phyloP scores from a whole-genome alignment of 2,888 invertebrate species.

The Horisme vitalbata region DNA sequence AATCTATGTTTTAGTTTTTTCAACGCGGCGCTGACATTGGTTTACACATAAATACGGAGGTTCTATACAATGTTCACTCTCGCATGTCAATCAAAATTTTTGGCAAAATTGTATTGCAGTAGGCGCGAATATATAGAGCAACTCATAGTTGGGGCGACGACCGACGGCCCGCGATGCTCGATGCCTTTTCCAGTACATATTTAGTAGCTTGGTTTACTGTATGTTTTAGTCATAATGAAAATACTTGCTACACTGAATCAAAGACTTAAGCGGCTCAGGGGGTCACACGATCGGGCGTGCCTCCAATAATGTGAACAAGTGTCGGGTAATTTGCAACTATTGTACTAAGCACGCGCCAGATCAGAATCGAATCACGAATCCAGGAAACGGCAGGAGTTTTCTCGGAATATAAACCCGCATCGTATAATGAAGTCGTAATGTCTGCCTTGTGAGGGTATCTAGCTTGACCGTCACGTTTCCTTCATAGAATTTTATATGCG shows the following conservation, averaged over 20 bases:
- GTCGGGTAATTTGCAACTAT: conserved; percentile 59
- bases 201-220: too few relatives aligned
- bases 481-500: conserved; percentile 17
- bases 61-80: too few relatives aligned
- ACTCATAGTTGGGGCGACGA: too few relatives aligned
- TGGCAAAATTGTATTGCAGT: too few relatives aligned
- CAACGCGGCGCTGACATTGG: too few relatives aligned
- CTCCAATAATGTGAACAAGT: conserved; percentile 52
- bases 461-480: conserved; percentile 16
- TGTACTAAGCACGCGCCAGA: conserved; percentile 59
- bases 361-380: conserved; percentile 64
- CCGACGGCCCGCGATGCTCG: too few relatives aligned
- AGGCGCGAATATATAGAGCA: too few relatives aligned
- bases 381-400: conserved; percentile 56
- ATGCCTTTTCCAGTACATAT: too few relatives aligned
- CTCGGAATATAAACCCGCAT: conserved; percentile 50
- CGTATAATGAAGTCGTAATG: conserved; percentile 58
- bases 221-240: too few relatives aligned
- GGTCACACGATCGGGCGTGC: conserved; percentile 57
- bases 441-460: conserved; percentile 33
- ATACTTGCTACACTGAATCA: conserved; percentile 60
- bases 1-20: too few relatives aligned
- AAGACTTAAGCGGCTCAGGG: conserved; percentile 33
- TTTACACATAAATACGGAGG: too few relatives aligned
- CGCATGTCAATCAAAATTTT: too few relatives aligned